A percentile compares a stretch with the other conserved stretches of the same genome.
These are phyloP conservation scores for Calyptommatus sinebrachiatus DNA, from an alignment of 2,113 vertebrate species.

Conservation along the genomic window DNA sequence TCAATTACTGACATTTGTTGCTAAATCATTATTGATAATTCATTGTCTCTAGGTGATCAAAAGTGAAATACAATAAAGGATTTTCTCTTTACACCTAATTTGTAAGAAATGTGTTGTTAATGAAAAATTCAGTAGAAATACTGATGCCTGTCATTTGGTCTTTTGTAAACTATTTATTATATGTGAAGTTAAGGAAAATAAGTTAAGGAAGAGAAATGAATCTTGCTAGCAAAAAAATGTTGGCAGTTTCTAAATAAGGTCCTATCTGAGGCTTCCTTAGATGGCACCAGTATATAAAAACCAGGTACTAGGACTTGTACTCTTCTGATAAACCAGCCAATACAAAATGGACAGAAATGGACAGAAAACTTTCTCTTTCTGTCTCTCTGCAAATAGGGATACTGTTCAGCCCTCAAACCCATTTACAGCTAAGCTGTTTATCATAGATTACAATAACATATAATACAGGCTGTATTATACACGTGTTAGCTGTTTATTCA, in stretches of 20 bases:
- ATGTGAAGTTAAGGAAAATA: not conserved
- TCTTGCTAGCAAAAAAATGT: not conserved
- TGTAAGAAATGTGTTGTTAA: not conserved
- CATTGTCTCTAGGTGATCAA: not conserved
- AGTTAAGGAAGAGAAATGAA: not conserved
- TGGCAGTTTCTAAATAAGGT: not conserved
- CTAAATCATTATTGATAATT: slow-evolving; percentile 1
- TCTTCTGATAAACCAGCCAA: too few species aligned
- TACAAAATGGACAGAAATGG: too few species aligned
- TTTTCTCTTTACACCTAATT: not conserved
- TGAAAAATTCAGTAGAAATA: not conserved
- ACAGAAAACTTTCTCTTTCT: too few species aligned
- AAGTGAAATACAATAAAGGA: not conserved
- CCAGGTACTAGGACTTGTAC: too few species aligned
- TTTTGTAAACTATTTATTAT: rapidly evolving
- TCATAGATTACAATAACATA: not conserved
- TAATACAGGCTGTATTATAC: not conserved
- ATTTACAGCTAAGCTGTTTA: not conserved
- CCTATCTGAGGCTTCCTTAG: not conserved
- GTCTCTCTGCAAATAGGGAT: too few species aligned
- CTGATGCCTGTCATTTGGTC: not conserved
- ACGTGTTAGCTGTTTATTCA: slow-evolving; percentile 41
- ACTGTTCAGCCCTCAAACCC: not conserved
- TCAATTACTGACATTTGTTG: not conserved
- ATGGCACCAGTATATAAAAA: too few species aligned